phyloP scores from a whole-genome alignment of 1,140 invertebrate genomes.

The Nylanderia fulva region DNA sequence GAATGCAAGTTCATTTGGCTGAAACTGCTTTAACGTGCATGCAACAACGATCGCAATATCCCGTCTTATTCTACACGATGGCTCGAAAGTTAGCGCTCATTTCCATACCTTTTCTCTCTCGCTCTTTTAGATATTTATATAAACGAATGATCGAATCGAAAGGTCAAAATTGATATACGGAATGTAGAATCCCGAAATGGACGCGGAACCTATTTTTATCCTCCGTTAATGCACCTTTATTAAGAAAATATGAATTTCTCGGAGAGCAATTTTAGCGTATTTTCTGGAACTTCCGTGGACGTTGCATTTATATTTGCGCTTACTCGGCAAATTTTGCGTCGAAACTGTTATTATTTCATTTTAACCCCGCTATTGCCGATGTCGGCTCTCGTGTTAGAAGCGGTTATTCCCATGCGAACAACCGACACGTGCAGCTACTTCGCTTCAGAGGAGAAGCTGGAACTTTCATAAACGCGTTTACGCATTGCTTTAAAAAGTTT shows the following conservation, averaged over 20 bases:
- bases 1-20: constrained; percentile 50
- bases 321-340: not conserved
- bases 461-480: constrained; percentile 33
- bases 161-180: not conserved
- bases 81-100: not conserved
- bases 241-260: not conserved
- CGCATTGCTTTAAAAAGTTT: not conserved
- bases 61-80: not conserved
- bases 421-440: not conserved
- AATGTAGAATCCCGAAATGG: not conserved
- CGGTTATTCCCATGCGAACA: constrained; percentile 16
- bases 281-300: not conserved
- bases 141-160: not conserved
- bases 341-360: constrained; percentile 35
- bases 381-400: constrained; percentile 21
- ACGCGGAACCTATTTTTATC: not conserved
- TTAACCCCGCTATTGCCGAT: constrained; percentile 18
- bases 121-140: not conserved
- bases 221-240: not conserved
- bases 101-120: not conserved
- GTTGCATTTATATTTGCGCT: constrained; percentile 6
- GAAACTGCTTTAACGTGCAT: constrained; percentile 41
- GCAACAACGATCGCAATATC: constrained; percentile 25
- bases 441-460: not conserved
- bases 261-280: not conserved